phyloP scores from a whole-genome alignment of 2,113 vertebrate genomes.

The Glaucidium brasilianum region DNA sequence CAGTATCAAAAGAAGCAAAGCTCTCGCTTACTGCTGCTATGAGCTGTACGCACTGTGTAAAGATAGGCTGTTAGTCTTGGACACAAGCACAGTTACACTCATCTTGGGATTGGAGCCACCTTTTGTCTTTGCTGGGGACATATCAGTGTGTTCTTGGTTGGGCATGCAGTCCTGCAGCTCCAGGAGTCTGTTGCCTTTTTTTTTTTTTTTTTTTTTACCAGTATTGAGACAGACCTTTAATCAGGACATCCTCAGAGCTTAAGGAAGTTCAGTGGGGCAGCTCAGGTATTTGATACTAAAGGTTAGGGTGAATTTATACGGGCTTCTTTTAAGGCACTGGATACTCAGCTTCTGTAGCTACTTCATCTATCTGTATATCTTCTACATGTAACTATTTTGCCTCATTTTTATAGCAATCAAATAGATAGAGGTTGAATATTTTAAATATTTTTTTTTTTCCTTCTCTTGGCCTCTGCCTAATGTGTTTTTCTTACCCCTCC shows the following conservation, averaged over 20 bases:
- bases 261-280: neutral
- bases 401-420: neutral
- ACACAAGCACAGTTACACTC: neutral
- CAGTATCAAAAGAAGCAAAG: neutral
- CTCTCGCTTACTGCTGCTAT: neutral
- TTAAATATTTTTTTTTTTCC: neutral
- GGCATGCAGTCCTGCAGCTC: neutral
- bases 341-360: neutral
- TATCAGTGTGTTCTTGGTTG: neutral
- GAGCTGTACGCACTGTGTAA: neutral
- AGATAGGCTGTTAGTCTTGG: neutral
- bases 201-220: neutral
- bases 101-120: rapidly evolving
- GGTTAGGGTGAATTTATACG: neutral
- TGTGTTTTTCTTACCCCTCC: neutral
- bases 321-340: neutral
- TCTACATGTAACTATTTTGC: neutral
- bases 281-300: neutral
- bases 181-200: neutral
- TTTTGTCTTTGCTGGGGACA: neutral
- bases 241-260: neutral
- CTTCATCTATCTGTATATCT: neutral
- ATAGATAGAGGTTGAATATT: neutral
- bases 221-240: neutral
- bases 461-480: neutral